phyloP scores from a whole-genome alignment of 2,888 invertebrate genomes.

The Cheilosia pagana region DNA sequence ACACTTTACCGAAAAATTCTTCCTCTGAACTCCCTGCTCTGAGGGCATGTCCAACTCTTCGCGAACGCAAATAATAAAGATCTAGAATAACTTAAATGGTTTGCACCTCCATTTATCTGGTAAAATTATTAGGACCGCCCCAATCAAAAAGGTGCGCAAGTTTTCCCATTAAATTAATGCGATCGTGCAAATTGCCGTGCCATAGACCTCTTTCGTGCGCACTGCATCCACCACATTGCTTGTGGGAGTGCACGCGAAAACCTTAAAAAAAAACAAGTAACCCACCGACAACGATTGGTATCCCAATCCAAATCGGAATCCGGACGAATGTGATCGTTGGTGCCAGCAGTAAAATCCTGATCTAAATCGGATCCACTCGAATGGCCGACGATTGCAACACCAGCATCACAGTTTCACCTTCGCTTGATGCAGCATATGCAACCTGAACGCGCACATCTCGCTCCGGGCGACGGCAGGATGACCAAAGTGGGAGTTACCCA shows the following conservation, averaged over 20 bases:
- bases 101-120: slow-evolving; percentile 73
- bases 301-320: slow-evolving; percentile 61
- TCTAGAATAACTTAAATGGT: slow-evolving; percentile 72
- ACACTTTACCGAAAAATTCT: slow-evolving; percentile 26
- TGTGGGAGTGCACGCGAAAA: slow-evolving; percentile 73
- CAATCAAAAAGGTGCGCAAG: slow-evolving; percentile 71
- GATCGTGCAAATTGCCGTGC: slow-evolving; percentile 71
- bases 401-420: slow-evolving; percentile 36
- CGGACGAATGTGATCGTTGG: slow-evolving; percentile 63
- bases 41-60: slow-evolving; percentile 30
- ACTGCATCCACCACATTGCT: slow-evolving; percentile 55
- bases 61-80: slow-evolving; percentile 71
- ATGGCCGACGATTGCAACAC: slow-evolving; percentile 56
- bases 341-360: slow-evolving; percentile 52
- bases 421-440: slow-evolving; percentile 64
- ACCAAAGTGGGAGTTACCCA: slow-evolving; percentile 64
- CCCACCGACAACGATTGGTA: slow-evolving; percentile 60
- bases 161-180: slow-evolving; percentile 71
- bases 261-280: slow-evolving; percentile 23
- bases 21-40: slow-evolving; percentile 13
- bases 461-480: slow-evolving; percentile 53
- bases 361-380: slow-evolving; percentile 59
- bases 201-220: slow-evolving; percentile 50
- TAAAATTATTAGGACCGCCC: slow-evolving; percentile 73
- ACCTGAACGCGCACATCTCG: slow-evolving; percentile 44